Evolutionary conservation across 2,797 vertebrate genomes (phyloP).

Genomic region (Pseudochromis fuscus): DNA sequence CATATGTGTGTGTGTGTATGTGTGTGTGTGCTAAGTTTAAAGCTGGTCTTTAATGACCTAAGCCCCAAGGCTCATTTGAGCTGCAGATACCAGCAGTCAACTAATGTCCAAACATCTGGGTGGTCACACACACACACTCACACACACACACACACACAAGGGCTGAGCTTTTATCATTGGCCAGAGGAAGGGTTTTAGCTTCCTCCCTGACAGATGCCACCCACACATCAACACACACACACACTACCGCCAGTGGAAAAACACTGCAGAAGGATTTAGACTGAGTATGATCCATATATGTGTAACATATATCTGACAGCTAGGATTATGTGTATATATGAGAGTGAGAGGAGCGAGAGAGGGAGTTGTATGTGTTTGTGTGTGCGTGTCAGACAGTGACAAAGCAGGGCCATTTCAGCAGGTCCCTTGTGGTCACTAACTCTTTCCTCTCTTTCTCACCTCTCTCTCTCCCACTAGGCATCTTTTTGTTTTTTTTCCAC

Average conservation of each 20-base stretch:
- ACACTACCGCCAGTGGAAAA: conserved; percentile 36
- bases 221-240: conserved; percentile 47
- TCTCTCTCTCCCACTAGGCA: conserved; percentile 32
- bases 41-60: conserved; percentile 74
- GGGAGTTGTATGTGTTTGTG: conserved; percentile 21
- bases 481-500: conserved; percentile 10
- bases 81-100: conserved; percentile 70
- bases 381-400: conserved; percentile 58
- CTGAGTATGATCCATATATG: conserved; percentile 73
- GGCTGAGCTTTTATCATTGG: conserved; percentile 72
- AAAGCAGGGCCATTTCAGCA: conserved; percentile 58
- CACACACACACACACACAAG: conserved; percentile 22
- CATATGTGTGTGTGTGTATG: conserved; percentile 27
- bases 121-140: conserved; percentile 24
- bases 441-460: conserved; percentile 39
- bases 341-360: conserved; percentile 22
- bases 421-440: conserved; percentile 53
- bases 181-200: conserved; percentile 70
- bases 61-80: conserved; percentile 71
- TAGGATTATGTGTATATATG: conserved; percentile 74
- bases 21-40: conserved; percentile 57
- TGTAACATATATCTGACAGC: conserved; percentile 75
- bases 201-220: conserved; percentile 65
- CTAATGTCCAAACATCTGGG: conserved; percentile 75
- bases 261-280: conserved; percentile 63